phyloP scores from a whole-genome alignment of 2,888 invertebrate species.

The Chrysina gloriosa region DNA sequence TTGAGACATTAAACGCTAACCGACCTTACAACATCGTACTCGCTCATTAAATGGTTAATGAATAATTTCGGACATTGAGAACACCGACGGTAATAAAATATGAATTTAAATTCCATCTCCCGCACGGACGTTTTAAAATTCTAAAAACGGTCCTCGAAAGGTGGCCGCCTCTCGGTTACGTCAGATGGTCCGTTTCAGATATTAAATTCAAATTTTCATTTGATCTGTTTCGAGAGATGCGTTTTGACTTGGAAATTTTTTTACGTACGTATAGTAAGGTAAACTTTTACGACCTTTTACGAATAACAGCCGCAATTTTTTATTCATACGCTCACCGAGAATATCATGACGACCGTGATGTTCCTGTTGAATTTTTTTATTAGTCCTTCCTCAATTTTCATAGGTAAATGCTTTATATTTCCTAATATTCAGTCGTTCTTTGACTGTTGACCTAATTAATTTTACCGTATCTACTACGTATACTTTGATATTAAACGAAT shows the following conservation, averaged over 20 bases:
- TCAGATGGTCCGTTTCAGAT: conserved; percentile 23
- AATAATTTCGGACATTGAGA: conserved; percentile 31
- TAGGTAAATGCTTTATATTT: no score
- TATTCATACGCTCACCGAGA: not conserved
- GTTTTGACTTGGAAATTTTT: conserved; percentile 16
- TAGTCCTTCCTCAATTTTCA: no score
- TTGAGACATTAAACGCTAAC: not conserved
- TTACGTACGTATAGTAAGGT: not conserved
- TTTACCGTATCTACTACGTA: no score
- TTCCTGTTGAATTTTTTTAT: no score
- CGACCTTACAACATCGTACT: conserved; percentile 1
- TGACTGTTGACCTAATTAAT: no score
- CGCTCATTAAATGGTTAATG: conserved; percentile 29
- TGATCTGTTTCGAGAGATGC: conserved; percentile 11
- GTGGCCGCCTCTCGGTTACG: not conserved
- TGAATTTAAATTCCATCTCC: conserved; percentile 35
- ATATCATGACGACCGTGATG: no score
- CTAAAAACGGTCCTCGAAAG: conserved; percentile 7
- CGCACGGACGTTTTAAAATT: conserved; percentile 15
- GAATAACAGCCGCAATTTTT: not conserved
- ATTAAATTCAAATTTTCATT: conserved; percentile 34
- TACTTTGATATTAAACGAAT: no score
- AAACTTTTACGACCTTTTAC: not conserved
- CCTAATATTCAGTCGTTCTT: no score
- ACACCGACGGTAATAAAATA: conserved; percentile 31